Evolutionary conservation across 2,888 invertebrate genomes (phyloP).

Genomic region (Smittia aterrima): DNA sequence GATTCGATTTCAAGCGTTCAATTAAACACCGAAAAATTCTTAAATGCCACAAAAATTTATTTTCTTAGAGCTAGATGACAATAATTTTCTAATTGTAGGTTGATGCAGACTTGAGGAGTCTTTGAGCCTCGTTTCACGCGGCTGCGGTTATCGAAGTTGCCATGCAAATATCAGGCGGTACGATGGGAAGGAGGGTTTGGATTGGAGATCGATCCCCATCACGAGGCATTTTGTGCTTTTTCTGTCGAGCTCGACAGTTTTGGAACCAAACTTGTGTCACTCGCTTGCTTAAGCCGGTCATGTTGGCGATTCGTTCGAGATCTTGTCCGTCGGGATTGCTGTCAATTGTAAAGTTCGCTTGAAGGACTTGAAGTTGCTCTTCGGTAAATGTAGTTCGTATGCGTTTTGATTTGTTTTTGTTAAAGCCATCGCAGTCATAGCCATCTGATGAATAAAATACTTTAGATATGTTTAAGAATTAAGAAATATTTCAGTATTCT

Average conservation of each 20-base stretch:
- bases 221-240: conserved; percentile 57
- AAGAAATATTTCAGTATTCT: conserved; percentile 46
- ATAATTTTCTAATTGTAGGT: too few species aligned
- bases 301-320: conserved; percentile 88
- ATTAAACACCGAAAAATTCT: background rate
- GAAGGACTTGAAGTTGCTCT: conserved; percentile 87
- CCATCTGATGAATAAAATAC: conserved; percentile 71
- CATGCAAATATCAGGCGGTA: conserved; percentile 36
- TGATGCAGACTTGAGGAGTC: too few species aligned
- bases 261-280: conserved; percentile 92
- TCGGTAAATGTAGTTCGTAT: conserved; percentile 94
- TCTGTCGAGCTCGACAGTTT: conserved; percentile 84
- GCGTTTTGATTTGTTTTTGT: conserved; percentile 91
- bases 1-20: background rate
- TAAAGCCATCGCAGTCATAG: conserved; percentile 85
- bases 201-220: conserved; percentile 29
- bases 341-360: conserved; percentile 91
- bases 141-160: conserved; percentile 25
- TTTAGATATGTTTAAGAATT: too few species aligned
- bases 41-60: background rate
- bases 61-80: background rate
- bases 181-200: conserved; percentile 32
- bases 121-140: conserved; percentile 32
- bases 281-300: conserved; percentile 86
- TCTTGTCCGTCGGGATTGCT: conserved; percentile 95